Evolutionary conservation across 53 echinoderm and acorn worm genomes (phyloP), one percentile per base, ranked within the genome.

Genomic region (Crossaster papposus): DNA sequence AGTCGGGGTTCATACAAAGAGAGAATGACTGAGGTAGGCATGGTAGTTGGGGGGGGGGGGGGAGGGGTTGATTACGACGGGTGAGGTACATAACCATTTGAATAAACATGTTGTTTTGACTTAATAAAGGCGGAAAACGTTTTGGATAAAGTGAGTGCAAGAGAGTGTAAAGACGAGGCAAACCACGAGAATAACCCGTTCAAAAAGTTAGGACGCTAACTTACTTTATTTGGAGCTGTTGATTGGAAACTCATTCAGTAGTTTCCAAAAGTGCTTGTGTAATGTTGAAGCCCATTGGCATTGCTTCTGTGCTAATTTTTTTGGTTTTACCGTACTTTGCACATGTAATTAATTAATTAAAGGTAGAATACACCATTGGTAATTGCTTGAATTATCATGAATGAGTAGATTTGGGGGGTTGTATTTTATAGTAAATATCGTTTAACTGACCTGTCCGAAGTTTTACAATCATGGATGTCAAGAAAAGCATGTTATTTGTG

Each of bases 41-140:
- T 36, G 13, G 6, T n/a, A 2, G 34, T 32, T 74, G 35, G 30
- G 2, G 71, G 68, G 72, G 72, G 68, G 36, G 82, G 83, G 68
- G 17, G 4, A 36, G 20, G 81, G 81, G 14, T 83, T 82, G 65
- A 82, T 82, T 82, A 82, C 68, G 44, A 68, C 82, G 70, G 82
- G 68, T 82, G 82, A 65, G 68, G 68, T 44, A 68, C 82, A 68
- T 36, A 36, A 82, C 32, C 64, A 68, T 63, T 81, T 81, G 81
- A 81, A 81, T 81, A 81, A 33, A 81, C 81, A 81, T 81, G 81
- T 63, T 81, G 81, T 63, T 81, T 62, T 81, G 81, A 81, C 79
- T 79, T 79, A 79, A 79, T 79, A 79, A 79, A 30, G 52, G 34
- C 81, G 81, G 81, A 33, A 80, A 63, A 63, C 81, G 81, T 81